Conservation (phyloP, 2,888 invertebrate genomes). For the Protophormia terraenovae region DNA sequence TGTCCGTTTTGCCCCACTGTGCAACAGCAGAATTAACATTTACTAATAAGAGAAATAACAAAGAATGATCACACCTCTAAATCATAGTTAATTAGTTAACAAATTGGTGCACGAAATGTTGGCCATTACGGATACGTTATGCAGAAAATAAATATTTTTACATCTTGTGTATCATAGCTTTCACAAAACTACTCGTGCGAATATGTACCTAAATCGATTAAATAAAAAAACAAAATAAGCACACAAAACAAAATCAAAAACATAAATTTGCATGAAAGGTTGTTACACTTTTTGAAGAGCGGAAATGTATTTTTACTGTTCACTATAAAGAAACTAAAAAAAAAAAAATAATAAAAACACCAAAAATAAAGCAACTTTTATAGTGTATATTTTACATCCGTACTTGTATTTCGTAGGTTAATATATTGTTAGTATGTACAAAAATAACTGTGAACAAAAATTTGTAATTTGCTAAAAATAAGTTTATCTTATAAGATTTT, state of each 20-base stretch:
- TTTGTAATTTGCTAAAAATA: not conserved
- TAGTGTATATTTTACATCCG: conserved; percentile 16
- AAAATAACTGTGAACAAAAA: not conserved
- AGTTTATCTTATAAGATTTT: too few species aligned
- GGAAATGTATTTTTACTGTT: conserved; percentile 47
- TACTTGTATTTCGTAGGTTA: not conserved
- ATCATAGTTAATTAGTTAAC: not conserved
- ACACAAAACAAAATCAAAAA: conserved; percentile 25
- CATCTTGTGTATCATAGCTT: conserved; percentile 24
- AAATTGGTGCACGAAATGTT: not conserved
- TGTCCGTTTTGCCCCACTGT: too few species aligned
- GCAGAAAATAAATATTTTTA: not conserved
- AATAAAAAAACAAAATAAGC: conserved; percentile 41
- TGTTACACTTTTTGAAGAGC: conserved; percentile 54
- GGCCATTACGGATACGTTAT: not conserved
- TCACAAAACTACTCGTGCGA: conserved; percentile 52
- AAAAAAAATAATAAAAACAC: not conserved
- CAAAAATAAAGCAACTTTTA: conserved; percentile 1
- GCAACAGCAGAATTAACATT: too few species aligned
- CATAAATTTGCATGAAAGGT: conserved; percentile 59
- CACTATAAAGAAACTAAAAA: too few species aligned
- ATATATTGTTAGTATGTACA: not conserved
- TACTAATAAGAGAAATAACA: too few species aligned
- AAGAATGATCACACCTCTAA: not conserved
- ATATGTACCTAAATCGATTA: conserved; percentile 54